Base-by-base conservation (phyloP, 2,888 invertebrate genomes). In the Drosophila kanekoi region DNA sequence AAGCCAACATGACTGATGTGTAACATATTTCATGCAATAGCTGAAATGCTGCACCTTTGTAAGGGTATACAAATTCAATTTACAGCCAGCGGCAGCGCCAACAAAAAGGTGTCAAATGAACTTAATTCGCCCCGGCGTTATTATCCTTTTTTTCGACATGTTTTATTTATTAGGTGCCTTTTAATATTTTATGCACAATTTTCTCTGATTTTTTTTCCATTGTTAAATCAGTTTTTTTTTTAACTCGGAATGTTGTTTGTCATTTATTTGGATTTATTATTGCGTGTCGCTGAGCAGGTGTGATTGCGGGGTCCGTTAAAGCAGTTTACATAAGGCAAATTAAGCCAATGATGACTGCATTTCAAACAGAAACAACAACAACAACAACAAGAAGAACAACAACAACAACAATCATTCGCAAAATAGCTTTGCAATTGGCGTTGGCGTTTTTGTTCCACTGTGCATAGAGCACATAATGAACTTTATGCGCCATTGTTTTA, bases 31-130 rank as follows among this genome's bases (percentile, higher is more conserved):
- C 14, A 23, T n/a, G 14, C 2, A 2, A 14, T n/a, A 6, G 1
- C 1, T 1, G 1, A 11, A 16, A 6, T n/a, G 3, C 10, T 33
- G 8, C 13, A 5, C 1, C 5, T 9, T 10, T 0, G 9, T 10
- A 10, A 44, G 32, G 14, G 53, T 16, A 33, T 6, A 65, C 62
- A 63, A 79, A 67, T 61, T 76, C 57, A 74, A 74, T 74, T 74
- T 58, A 54, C 43, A 38, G 28, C 37, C 61, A 23, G 23, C 23
- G 23, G n/a, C 13, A 16, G 16, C 13, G 23, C 23, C 67, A 64
- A 58, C 65, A 72, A 66, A 66, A 87, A 89, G 89, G 89, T 83
- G 87, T 84, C 89, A 81, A 89, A 81, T 84, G 71, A 68, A 76
- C 76, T 87, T 84, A 81, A 83, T 81, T 69, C 61, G 54, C 47